phyloP scores from a whole-genome alignment of 2,888 invertebrate species.

The Drepanosiphum platanoidis region DNA sequence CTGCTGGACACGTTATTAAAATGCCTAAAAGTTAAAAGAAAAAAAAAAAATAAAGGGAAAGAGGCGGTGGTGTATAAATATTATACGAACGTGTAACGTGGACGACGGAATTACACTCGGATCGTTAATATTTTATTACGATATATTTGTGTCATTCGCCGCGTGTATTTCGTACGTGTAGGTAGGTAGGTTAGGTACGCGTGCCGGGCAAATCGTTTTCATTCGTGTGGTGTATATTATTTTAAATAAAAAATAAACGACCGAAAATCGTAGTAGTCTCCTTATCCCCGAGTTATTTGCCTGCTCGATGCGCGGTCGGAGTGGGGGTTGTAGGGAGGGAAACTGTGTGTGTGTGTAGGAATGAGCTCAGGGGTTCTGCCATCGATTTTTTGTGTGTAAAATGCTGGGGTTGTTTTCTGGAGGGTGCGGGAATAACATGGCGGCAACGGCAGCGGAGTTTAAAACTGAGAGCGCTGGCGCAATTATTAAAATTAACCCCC shows the following conservation, averaged over 20 bases:
- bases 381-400: slow-evolving; percentile 62
- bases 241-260: slow-evolving; percentile 10
- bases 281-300: slow-evolving; percentile 36
- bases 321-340: slow-evolving; percentile 3
- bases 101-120: not conserved
- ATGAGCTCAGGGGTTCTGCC: slow-evolving; percentile 53
- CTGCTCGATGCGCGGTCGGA: not conserved
- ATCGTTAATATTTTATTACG: not conserved
- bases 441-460: slow-evolving; percentile 55
- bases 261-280: slow-evolving; percentile 29
- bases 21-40: not conserved
- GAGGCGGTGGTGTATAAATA: not conserved
- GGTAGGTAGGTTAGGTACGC: too few species aligned
- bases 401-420: slow-evolving; percentile 53
- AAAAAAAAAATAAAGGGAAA: too few species aligned
- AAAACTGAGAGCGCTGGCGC: slow-evolving; percentile 61
- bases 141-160: not conserved
- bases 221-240: not conserved
- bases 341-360: slow-evolving; percentile 51
- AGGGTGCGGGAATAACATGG: slow-evolving; percentile 56
- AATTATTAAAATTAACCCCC: slow-evolving; percentile 61
- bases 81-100: not conserved
- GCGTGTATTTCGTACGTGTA: not conserved
- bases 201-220: not conserved
- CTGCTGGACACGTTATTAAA: not conserved